Evolutionary conservation across 2,888 invertebrate species (phyloP).

Genomic region (Pecten maximus): DNA sequence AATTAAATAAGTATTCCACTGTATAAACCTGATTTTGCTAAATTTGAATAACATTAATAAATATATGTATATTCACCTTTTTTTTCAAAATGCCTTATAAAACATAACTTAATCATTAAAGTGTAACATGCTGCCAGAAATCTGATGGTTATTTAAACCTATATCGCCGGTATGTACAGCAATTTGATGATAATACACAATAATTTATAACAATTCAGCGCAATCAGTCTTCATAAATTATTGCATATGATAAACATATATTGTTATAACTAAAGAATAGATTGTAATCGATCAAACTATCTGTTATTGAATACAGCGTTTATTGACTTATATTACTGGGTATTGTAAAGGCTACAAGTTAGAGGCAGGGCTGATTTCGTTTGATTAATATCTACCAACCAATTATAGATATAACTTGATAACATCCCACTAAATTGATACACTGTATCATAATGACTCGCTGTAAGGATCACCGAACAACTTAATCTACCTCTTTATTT

Average conservation of each 20-base stretch:
- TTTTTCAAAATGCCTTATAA: not conserved
- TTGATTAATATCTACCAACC: not conserved
- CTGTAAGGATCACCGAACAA: not conserved
- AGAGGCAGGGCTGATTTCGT: not conserved
- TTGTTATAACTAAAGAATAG: not conserved
- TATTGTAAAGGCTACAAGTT: not conserved
- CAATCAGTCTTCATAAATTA: slow-evolving; percentile 2
- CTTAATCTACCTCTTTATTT: not conserved
- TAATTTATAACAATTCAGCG: not conserved
- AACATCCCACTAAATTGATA: not conserved
- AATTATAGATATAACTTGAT: not conserved
- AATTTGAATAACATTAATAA: not conserved
- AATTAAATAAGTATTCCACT: too few species aligned
- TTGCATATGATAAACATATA: not conserved
- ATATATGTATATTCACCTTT: not conserved
- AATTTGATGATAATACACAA: not conserved
- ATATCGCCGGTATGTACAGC: not conserved
- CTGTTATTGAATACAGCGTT: not conserved
- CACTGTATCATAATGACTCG: not conserved
- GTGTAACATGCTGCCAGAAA: not conserved
- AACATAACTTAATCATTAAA: not conserved
- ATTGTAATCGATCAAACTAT: not conserved
- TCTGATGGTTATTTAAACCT: too few species aligned
- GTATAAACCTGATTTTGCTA: too few species aligned
- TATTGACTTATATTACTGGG: not conserved